Evolutionary conservation across 37 sponge, comb jelly and placozoan genomes (phyloP).

Genomic region (Chondrilla cf. caribensis): DNA sequence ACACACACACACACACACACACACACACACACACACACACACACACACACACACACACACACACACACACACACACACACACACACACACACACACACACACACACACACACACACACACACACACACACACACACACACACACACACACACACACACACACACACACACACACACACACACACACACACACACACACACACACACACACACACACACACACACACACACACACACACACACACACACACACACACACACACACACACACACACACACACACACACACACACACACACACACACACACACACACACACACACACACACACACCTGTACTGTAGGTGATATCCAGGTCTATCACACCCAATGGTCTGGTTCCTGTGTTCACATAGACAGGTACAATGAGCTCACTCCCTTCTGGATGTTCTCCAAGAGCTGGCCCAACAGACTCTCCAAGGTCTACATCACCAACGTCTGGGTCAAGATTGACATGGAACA

Average conservation of each 20-base stretch:
- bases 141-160: too few relatives aligned
- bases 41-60: neutral
- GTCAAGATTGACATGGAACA: conserved; percentile 49
- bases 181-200: too few relatives aligned
- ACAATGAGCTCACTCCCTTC: conserved; percentile 11
- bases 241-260: neutral
- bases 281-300: neutral
- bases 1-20: neutral
- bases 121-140: too few relatives aligned
- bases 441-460: conserved; percentile 37
- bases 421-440: neutral
- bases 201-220: too few relatives aligned
- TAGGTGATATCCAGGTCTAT: conserved; percentile 44
- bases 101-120: too few relatives aligned
- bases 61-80: too few relatives aligned
- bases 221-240: too few relatives aligned
- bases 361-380: conserved; percentile 31
- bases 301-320: conserved; percentile 19
- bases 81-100: too few relatives aligned
- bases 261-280: neutral
- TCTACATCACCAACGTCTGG: conserved; percentile 82
- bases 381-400: conserved; percentile 64
- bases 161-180: too few relatives aligned
- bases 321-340: conserved; percentile 20
- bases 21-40: neutral